phyloP scores from a whole-genome alignment of 2,797 vertebrate species.

The Hippoglossus hippoglossus region DNA sequence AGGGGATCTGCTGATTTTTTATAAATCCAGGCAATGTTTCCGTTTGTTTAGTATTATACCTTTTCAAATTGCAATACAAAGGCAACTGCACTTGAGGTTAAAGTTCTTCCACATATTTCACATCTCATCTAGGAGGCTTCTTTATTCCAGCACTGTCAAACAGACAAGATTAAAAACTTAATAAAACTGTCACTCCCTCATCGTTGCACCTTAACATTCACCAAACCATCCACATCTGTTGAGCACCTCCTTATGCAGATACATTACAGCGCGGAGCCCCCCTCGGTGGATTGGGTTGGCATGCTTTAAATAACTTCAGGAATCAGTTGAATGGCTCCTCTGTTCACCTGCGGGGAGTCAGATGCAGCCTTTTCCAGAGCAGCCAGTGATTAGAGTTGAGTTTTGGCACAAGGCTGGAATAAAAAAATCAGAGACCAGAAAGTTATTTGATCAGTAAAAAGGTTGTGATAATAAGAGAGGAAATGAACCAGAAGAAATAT shows the following conservation, averaged over 20 bases:
- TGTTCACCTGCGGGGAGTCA: constrained; percentile 61
- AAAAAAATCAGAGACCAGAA: background rate
- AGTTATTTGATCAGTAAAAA: background rate
- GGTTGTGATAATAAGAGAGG: background rate
- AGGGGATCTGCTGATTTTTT: constrained; percentile 26
- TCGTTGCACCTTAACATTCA: constrained; percentile 2
- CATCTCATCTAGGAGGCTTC: background rate
- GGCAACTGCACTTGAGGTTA: background rate
- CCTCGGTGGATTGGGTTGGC: constrained; percentile 35
- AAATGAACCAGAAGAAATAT: background rate
- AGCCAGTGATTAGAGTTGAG: constrained; percentile 4
- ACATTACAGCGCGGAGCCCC: constrained; percentile 29
- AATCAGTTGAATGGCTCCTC: constrained; percentile 61
- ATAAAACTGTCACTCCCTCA: background rate
- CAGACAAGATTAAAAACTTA: background rate
- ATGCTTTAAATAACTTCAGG: constrained; percentile 61
- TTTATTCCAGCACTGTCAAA: background rate
- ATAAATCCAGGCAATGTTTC: background rate
- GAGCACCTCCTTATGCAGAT: constrained; percentile 13
- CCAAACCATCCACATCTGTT: constrained; percentile 7
- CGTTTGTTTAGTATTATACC: background rate
- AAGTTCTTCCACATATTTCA: background rate
- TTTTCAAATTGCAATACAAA: background rate
- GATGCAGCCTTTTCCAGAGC: constrained; percentile 26
- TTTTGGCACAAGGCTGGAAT: background rate